Conservation (phyloP, 2,113 vertebrate species). For the Pelvicachromis taeniatus region DNA sequence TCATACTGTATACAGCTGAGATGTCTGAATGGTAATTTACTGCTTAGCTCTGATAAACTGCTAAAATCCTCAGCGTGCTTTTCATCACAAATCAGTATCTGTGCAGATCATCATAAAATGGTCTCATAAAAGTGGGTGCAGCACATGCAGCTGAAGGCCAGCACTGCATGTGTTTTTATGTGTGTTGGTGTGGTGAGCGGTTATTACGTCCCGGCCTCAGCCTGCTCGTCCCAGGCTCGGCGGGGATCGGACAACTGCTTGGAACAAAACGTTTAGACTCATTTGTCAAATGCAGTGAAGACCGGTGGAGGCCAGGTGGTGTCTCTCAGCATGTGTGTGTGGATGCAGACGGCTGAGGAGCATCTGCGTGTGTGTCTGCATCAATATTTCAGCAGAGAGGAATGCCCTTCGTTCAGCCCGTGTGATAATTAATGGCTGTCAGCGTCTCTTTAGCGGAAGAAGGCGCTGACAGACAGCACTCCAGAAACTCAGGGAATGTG, state of each 20-base stretch:
- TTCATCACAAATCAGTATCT: conserved; percentile 47
- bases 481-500: conserved; percentile 65
- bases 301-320: conserved; percentile 50
- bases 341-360: background rate
- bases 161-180: background rate
- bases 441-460: conserved; percentile 65
- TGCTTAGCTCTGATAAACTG: conserved; percentile 12
- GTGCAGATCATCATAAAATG: conserved; percentile 43
- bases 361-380: background rate
- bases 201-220: background rate
- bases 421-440: conserved; percentile 74
- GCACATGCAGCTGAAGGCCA: background rate
- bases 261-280: conserved; percentile 37
- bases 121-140: conserved; percentile 35
- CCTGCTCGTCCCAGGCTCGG: background rate
- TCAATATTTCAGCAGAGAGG: conserved; percentile 27
- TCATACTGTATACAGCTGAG: background rate
- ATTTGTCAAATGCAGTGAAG: conserved; percentile 50
- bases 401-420: conserved; percentile 66
- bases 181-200: background rate
- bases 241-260: conserved; percentile 15
- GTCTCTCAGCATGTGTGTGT: background rate
- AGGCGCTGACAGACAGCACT: conserved; percentile 67
- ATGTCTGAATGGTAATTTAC: conserved; percentile 23
- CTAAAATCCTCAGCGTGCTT: conserved; percentile 21